phyloP scores from a whole-genome alignment of 2,888 invertebrate species.

The Phyllotreta striolata region DNA sequence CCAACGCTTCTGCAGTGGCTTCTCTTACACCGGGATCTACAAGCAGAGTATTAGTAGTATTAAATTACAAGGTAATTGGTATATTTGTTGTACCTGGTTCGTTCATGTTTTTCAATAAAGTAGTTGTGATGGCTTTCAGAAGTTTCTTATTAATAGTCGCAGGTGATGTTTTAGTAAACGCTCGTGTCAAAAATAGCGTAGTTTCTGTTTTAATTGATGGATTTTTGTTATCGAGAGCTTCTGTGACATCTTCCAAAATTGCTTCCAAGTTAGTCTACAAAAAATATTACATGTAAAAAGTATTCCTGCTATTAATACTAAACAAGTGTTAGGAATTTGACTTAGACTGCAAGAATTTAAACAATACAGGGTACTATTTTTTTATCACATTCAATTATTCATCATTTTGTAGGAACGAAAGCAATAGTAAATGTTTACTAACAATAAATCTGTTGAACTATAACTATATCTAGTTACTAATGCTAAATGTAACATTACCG shows the following conservation, averaged over 20 bases:
- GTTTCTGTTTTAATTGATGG: slow-evolving; percentile 90
- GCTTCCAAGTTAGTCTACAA: slow-evolving; percentile 80
- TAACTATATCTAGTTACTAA: background rate
- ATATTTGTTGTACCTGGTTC: slow-evolving; percentile 68
- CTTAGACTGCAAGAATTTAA: background rate
- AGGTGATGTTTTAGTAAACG: slow-evolving; percentile 83
- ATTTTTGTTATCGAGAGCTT: slow-evolving; percentile 90
- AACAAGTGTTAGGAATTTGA: no score
- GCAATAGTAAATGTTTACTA: no score
- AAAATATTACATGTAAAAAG: slow-evolving; percentile 12
- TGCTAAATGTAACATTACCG: slow-evolving; percentile 65
- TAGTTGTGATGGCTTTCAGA: slow-evolving; percentile 80
- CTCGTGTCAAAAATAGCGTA: slow-evolving; percentile 82
- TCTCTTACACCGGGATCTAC: slow-evolving; percentile 90
- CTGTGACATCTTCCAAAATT: slow-evolving; percentile 85
- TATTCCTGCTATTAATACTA: no score
- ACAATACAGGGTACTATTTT: slow-evolving; percentile 10
- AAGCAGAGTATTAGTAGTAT: slow-evolving; percentile 24
- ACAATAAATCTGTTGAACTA: no score
- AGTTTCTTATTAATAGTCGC: slow-evolving; percentile 88
- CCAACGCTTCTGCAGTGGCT: slow-evolving; percentile 90
- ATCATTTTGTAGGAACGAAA: no score
- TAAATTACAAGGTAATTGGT: background rate
- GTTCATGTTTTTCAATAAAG: slow-evolving; percentile 79
- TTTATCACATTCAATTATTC: no score